These are phyloP conservation scores for Planiliza haematocheilus DNA, from an alignment of 2,113 vertebrate species.

Conservation along the genomic window DNA sequence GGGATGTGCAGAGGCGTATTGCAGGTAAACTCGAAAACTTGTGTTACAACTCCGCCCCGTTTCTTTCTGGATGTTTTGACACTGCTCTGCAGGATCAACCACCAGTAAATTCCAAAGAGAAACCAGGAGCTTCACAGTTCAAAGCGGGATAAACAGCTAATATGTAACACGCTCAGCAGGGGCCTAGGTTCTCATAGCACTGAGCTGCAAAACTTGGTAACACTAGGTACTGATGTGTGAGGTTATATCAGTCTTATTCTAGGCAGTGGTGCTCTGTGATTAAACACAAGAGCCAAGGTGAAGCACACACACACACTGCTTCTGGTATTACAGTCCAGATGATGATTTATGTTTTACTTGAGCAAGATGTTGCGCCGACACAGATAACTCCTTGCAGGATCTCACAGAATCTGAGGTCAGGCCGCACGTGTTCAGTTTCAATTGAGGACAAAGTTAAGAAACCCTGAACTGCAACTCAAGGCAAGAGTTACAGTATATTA, in stretches of 20 bases:
- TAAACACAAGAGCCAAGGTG: constrained; percentile 20
- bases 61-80: constrained; percentile 38
- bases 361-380: constrained; percentile 9
- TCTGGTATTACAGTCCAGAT: constrained; percentile 3
- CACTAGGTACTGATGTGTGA: constrained; percentile 37
- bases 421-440: neutral
- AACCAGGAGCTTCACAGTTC: constrained; percentile 41
- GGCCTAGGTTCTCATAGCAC: constrained; percentile 28
- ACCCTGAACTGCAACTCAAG: neutral
- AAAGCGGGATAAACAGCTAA: constrained; percentile 39
- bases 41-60: constrained; percentile 42
- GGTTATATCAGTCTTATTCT: constrained; percentile 19
- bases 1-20: constrained; percentile 54
- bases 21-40: constrained; percentile 69
- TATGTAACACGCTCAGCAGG: constrained; percentile 24
- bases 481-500: neutral
- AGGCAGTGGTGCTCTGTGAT: constrained; percentile 23
- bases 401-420: neutral
- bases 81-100: constrained; percentile 42
- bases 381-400: constrained; percentile 1
- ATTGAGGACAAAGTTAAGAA: neutral
- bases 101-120: constrained; percentile 32
- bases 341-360: constrained; percentile 6
- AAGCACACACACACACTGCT: constrained; percentile 22
- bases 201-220: constrained; percentile 44